Conservation (phyloP, 2,113 vertebrate genomes). For the Cettia cetti region DNA sequence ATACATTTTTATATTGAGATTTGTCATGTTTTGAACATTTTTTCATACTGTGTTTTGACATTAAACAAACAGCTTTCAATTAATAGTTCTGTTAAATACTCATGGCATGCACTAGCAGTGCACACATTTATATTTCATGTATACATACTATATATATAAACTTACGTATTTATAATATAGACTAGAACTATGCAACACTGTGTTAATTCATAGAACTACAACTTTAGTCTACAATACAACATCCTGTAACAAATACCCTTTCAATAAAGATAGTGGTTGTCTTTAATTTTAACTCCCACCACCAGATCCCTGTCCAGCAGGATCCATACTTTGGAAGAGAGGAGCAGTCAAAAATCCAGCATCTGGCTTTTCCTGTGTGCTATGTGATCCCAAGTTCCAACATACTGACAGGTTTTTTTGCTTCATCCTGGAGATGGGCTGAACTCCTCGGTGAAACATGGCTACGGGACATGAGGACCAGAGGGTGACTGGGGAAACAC, state of each 20-base stretch:
- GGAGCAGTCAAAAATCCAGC: neutral
- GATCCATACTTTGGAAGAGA: neutral
- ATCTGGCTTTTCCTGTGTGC: neutral
- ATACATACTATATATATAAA: neutral
- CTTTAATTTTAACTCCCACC: neutral
- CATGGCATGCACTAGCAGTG: neutral
- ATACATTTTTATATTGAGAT: neutral
- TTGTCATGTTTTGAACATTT: neutral
- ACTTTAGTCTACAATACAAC: neutral
- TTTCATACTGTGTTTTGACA: neutral
- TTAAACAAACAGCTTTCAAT: neutral
- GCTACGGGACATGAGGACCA: neutral
- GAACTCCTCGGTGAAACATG: rapidly evolving
- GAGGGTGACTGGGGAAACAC: neutral
- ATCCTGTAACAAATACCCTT: neutral
- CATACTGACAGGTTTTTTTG: neutral
- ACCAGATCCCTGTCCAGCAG: neutral
- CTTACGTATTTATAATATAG: neutral
- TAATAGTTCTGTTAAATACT: neutral
- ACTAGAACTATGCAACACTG: neutral
- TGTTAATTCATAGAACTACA: neutral
- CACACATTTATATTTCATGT: neutral
- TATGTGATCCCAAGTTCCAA: neutral
- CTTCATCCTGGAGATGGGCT: neutral
- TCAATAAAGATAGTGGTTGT: neutral